Conservation (phyloP, 2,113 vertebrate genomes). For the Rhodinocichla rosea region DNA sequence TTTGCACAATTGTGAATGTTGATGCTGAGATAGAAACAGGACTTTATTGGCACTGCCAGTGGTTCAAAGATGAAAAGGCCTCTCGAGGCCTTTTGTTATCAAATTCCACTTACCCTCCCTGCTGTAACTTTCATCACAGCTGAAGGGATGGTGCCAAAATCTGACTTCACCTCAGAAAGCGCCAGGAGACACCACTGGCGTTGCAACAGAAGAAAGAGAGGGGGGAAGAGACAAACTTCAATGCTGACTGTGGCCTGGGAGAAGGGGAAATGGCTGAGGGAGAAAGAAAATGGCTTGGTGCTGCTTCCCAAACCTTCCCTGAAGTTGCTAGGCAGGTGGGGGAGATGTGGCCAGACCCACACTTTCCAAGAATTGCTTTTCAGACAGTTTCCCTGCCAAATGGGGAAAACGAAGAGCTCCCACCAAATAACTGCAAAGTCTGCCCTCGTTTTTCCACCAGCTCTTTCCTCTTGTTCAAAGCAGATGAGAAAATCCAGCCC, state of each 20-base stretch:
- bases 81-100: constrained; percentile 42
- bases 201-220: constrained; percentile 34
- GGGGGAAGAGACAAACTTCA: neutral
- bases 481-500: neutral
- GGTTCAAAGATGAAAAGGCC: constrained; percentile 55
- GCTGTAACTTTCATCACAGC: constrained; percentile 44
- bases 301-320: neutral
- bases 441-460: neutral
- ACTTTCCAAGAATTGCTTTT: neutral
- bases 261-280: neutral
- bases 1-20: neutral
- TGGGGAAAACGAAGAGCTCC: neutral
- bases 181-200: constrained; percentile 14
- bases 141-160: constrained; percentile 33
- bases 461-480: neutral
- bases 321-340: constrained; percentile 34
- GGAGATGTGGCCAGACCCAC: neutral
- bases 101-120: constrained; percentile 50
- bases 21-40: neutral
- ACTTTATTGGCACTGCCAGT: constrained; percentile 15
- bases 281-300: neutral
- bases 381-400: neutral
- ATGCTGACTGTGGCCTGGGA: neutral
- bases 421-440: neutral
- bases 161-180: constrained; percentile 5